Evolutionary conservation across 1,140 invertebrate species (phyloP).

Genomic region (Drosophila insularis): DNA sequence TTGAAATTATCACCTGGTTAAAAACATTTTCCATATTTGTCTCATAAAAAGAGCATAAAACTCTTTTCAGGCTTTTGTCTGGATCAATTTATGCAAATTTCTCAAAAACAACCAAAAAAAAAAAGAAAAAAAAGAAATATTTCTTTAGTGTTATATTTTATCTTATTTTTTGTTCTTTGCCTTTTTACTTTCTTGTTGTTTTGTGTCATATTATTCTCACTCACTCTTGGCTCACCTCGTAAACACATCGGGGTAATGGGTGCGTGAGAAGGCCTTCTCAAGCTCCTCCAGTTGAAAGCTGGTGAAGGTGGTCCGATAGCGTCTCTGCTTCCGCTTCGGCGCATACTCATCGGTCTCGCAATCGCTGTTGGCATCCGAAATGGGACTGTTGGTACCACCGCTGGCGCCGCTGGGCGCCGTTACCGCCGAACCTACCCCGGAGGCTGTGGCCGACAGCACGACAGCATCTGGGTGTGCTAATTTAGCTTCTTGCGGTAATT

Average conservation of each 20-base stretch:
- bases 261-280: conserved; percentile 98
- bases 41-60: conserved; percentile 41
- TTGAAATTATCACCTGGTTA: conserved; percentile 34
- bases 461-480: conserved; percentile 78
- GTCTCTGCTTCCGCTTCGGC: conserved; percentile 94
- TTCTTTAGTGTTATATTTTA: conserved; percentile 40
- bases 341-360: conserved; percentile 91
- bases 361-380: conserved; percentile 88
- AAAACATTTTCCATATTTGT: conserved; percentile 34
- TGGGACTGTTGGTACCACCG: conserved; percentile 84
- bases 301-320: conserved; percentile 97
- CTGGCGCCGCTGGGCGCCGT: conserved; percentile 71
- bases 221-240: conserved; percentile 88
- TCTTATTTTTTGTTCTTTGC: conserved; percentile 25
- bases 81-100: conserved; percentile 64
- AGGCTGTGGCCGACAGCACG: conserved; percentile 57
- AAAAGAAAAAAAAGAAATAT: not conserved
- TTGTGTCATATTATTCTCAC: conserved; percentile 49
- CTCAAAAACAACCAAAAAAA: no score
- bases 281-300: conserved; percentile 97
- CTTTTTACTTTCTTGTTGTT: conserved; percentile 27
- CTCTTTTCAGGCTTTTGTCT: conserved; percentile 40
- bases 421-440: conserved; percentile 55
- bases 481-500: conserved; percentile 84
- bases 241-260: conserved; percentile 99